These are phyloP conservation scores for Herpetotheres cachinnans DNA, from an alignment of 2,113 vertebrate genomes.

Conservation along the genomic window DNA sequence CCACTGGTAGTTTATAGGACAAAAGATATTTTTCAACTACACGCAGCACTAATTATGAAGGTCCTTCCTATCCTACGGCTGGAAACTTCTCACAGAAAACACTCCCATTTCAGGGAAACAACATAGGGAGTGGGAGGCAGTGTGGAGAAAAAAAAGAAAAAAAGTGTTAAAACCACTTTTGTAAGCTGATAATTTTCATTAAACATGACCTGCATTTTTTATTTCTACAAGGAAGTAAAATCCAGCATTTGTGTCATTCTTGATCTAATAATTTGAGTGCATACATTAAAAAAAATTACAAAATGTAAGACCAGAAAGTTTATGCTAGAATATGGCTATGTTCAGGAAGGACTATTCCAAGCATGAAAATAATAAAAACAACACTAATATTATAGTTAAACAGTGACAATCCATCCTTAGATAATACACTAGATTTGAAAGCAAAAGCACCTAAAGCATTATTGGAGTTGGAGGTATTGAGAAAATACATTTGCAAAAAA, in stretches of 20 bases:
- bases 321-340: not conserved
- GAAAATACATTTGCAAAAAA: conserved; percentile 4
- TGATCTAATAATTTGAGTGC: not conserved
- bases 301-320: not conserved
- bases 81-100: not conserved
- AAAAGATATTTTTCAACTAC: conserved; percentile 22
- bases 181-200: not conserved
- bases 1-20: not conserved
- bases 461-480: not conserved
- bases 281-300: not conserved
- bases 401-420: not conserved
- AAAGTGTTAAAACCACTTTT: not conserved
- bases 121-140: accelerated
- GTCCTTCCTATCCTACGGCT: not conserved
- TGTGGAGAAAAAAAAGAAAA: not conserved
- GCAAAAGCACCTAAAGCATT: not conserved
- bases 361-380: not conserved
- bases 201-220: not conserved
- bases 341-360: not conserved
- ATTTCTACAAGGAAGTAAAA: not conserved
- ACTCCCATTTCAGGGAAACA: not conserved
- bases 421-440: not conserved
- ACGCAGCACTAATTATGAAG: not conserved
- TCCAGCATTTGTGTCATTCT: not conserved
- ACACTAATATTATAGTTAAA: not conserved